Evolutionary conservation across 2,888 invertebrate species (phyloP), one percentile per base, ranked within the genome.

Genomic region (Ormyrus labotus): DNA sequence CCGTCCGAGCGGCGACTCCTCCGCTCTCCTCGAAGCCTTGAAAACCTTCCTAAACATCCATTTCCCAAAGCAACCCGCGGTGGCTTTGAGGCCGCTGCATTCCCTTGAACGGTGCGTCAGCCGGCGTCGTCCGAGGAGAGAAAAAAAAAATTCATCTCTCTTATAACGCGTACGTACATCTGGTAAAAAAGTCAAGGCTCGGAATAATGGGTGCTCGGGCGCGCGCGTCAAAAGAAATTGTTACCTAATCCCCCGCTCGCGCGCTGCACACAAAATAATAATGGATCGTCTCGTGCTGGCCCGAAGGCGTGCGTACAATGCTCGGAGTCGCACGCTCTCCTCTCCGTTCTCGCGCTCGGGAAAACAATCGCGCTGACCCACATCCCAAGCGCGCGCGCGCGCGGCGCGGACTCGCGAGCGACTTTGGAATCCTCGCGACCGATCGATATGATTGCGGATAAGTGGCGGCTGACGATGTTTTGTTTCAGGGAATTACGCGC

Each of bases 161-260:
- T 34, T 19, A 19, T 19, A 34, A 34, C 8, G 2, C 11, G 47
- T 10, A 6, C 10, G 55, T 10, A 55, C 45, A 7, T 48, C 64
- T 8, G 7, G n/a, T 5, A 68, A 68, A 68, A 68, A 68, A 75
- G 58, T 53, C 75, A 75, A 75, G 75, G 75, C 68, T 65, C 65
- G 61, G 48, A 70, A 74, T 65, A 51, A 67, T 53, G 8, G 34
- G n/a, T 2, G 34, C 34, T 34, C 34, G 4, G 0, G 34, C 0
- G 34, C 4, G 50, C 64, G 58, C 10, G 2, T 51, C 10, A 77
- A 57, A 58, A 63, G 47, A 69, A 69, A 69, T 50, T 19, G 47
- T 78, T 78, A 78, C 67, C 72, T 78, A 71, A 78, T 78, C 74
- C 69, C 69, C 13, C 73, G 6, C 19, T 19, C 64, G 34, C 64